Evolutionary conservation across 2,888 invertebrate genomes (phyloP).

Genomic region (Caenorhabditis sp.): DNA sequence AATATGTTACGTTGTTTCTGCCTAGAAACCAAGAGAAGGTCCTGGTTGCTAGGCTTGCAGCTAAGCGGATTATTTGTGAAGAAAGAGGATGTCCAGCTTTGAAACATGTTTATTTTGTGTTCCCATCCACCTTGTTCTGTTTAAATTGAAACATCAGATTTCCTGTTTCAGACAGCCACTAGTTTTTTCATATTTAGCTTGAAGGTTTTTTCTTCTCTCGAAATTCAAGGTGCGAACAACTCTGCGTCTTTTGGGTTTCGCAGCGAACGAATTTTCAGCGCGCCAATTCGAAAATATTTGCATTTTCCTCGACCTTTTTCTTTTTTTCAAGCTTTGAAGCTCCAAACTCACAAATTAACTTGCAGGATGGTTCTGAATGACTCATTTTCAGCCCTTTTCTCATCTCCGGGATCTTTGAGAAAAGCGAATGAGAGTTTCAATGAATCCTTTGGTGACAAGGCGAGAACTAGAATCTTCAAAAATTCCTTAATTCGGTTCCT

Average conservation of each 20-base stretch:
- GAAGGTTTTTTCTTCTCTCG: not conserved
- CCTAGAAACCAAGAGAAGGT: constrained; percentile 19
- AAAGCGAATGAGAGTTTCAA: constrained; percentile 55
- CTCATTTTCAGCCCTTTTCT: constrained; percentile 44
- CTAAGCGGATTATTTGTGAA: constrained; percentile 27
- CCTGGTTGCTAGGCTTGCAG: constrained; percentile 29
- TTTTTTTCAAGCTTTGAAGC: not conserved
- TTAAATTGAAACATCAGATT: not conserved
- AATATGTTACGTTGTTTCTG: constrained; percentile 14
- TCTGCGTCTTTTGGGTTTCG: not conserved
- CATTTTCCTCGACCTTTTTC: not conserved
- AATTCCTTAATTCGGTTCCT: not conserved
- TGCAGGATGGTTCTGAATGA: constrained; percentile 58
- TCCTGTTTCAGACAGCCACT: not conserved
- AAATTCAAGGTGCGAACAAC: constrained; percentile 2
- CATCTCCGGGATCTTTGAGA: constrained; percentile 41
- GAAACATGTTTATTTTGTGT: not conserved
- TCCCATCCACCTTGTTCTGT: no score
- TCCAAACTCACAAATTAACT: no score
- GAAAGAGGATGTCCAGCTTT: not conserved
- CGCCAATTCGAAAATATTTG: constrained; percentile 3
- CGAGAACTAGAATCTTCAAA: no score
- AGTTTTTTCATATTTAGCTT: not conserved
- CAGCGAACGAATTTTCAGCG: constrained; percentile 6
- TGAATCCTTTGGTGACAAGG: constrained; percentile 57